Conservation (phyloP, 2,113 vertebrate genomes). For the Datnioides undecimradiatus region DNA sequence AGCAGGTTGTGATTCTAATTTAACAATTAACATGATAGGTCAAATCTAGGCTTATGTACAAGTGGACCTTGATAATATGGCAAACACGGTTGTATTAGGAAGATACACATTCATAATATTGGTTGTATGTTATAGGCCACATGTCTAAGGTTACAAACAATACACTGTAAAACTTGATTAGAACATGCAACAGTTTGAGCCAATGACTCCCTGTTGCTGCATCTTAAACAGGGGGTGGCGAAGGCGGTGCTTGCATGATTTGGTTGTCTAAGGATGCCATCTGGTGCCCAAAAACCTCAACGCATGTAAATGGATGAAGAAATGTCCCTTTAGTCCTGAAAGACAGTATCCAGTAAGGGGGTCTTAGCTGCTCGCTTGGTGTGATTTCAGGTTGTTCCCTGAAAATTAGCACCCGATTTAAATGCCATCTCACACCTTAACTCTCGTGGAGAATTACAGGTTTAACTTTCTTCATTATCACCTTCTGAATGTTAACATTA, state of each 20-base stretch:
- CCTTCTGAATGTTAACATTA: not conserved
- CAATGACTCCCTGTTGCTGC: conserved; percentile 3
- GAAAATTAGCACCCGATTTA: not conserved
- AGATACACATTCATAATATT: conserved; percentile 31
- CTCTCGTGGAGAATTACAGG: not conserved
- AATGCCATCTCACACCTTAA: not conserved
- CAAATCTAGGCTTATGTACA: conserved; percentile 19
- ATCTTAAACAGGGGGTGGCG: not conserved
- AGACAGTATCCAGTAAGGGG: not conserved
- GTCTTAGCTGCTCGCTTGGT: too few species aligned
- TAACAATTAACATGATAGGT: conserved; percentile 7
- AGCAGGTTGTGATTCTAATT: conserved; percentile 9
- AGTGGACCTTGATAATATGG: not conserved
- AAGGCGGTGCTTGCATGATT: not conserved
- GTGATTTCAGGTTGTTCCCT: not conserved
- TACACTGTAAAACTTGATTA: not conserved
- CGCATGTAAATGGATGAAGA: not conserved
- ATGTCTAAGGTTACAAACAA: not conserved
- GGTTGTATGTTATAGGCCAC: not conserved
- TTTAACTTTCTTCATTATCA: not conserved
- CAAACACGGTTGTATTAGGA: not conserved
- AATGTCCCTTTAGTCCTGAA: not conserved
- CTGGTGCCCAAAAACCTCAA: conserved; percentile 8
- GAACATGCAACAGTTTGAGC: not conserved
- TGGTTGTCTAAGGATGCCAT: conserved; percentile 26